Base-by-base conservation (phyloP, 2,113 vertebrate genomes). In the Pluvialis apricaria region DNA sequence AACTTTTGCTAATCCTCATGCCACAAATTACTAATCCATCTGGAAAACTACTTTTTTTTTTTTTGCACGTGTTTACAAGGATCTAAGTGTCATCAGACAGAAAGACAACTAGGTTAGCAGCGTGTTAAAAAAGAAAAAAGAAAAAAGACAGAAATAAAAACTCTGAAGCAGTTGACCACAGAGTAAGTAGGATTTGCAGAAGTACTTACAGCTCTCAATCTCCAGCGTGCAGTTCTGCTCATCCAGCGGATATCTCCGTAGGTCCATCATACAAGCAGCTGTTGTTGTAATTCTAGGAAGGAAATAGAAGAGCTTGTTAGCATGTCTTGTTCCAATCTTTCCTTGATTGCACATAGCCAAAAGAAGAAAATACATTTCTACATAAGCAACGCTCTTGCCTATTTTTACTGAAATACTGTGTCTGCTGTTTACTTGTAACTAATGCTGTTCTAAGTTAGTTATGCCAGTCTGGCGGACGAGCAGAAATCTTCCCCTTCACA, bases 181-280 rank as follows among this genome's bases (percentile, higher is more conserved):
- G 49, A 80, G 36, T 89, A 88, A 92, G 38, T 15, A 79, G 80
- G 86, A 85, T 95, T 94, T 96, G 92, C 88, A 94, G 72, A 91
- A 96, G 76, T 88, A 99, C 99, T 99, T 97, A 99, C 99, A 99
- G 94, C 99, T 99, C 92, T 99, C 99, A 90, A 99, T 99, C 97
- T 99, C 99, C 82, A 99, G 97, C 0, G 99, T 99, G 97, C 99
- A 99, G 98, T 99, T 99, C 93, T 99, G 99, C 87, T 99, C 99
- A 88, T 99, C 99, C 97, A 99, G 97, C 3, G 99, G 99, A 75
- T 99, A 99, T 78, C 99, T 97, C 87, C 99, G 98, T 38, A 99
- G 98, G 96, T 99, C 99, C 99, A 99, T 99, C 99, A 99, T 99
- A 81, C 99, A 99, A 69, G 99, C 99, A 92, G 99, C 99, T 10